Percentiles rank a stretch among this genome's conserved stretches.
phyloP scores from a whole-genome alignment of 2,888 invertebrate genomes.

The Oegoconia quadripuncta region DNA sequence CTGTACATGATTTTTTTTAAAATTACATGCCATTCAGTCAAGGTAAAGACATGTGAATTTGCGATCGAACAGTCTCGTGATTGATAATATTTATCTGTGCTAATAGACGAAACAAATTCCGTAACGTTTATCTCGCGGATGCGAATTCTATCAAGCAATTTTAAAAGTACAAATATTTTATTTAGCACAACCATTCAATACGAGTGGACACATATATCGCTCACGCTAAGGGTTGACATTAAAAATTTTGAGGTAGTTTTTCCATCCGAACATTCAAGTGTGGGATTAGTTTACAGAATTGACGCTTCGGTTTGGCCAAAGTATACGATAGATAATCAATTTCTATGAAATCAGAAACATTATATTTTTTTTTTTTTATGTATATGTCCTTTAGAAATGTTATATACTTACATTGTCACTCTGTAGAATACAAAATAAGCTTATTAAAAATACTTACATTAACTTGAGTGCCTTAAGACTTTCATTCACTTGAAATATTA shows the following conservation, averaged over 20 bases:
- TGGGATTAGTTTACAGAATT: constrained; percentile 7
- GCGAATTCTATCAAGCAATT: background rate
- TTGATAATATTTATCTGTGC: too few relatives aligned
- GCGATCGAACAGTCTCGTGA: too few relatives aligned
- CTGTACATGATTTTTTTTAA: too few relatives aligned
- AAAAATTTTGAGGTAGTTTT: constrained; percentile 39
- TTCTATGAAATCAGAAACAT: background rate
- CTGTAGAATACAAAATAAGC: too few relatives aligned
- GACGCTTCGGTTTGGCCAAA: constrained; percentile 17
- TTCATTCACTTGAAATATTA: too few relatives aligned
- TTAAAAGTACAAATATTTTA: background rate
- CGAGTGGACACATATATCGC: constrained; percentile 12
- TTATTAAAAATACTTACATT: too few relatives aligned
- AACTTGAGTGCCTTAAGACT: too few relatives aligned
- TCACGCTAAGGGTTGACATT: constrained; percentile 16
- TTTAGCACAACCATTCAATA: constrained; percentile 35
- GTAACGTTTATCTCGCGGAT: background rate
- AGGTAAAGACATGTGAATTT: too few relatives aligned
- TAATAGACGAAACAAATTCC: too few relatives aligned
- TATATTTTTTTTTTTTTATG: background rate
- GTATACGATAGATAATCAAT: constrained; percentile 3
- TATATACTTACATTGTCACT: too few relatives aligned
- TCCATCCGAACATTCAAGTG: constrained; percentile 21
- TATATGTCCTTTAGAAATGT: too few relatives aligned
- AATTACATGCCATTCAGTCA: too few relatives aligned